Percentiles rank a stretch among this genome's conserved stretches.
Conservation (phyloP, 2,888 invertebrate genomes). For the Drosophila gaucha region DNA sequence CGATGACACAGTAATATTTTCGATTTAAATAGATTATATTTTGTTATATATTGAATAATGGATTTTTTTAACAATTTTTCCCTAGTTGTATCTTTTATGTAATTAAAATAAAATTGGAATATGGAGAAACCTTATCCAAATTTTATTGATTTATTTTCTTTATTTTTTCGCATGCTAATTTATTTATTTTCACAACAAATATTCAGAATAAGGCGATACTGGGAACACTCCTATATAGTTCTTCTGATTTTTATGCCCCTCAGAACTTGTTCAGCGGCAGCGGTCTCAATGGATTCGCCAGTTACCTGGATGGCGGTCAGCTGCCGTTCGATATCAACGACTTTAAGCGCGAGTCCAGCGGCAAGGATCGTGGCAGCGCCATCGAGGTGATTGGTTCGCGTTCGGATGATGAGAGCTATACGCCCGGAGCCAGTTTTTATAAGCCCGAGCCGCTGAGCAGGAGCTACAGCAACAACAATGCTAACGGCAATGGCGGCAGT, state of each 20-base stretch:
- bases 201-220: conserved; percentile 21
- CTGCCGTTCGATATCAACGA: conserved; percentile 87
- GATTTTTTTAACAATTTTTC: neutral
- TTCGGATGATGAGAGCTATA: conserved; percentile 85
- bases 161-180: neutral
- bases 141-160: conserved; percentile 3
- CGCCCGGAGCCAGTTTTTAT: conserved; percentile 85
- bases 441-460: conserved; percentile 83
- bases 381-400: conserved; percentile 87
- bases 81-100: neutral
- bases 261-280: conserved; percentile 81
- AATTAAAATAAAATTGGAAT: conserved; percentile 12
- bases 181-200: neutral
- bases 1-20: conserved; percentile 1
- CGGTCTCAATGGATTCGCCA: conserved; percentile 86
- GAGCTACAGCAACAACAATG: conserved; percentile 46
- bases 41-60: neutral
- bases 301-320: conserved; percentile 87
- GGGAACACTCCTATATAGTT: conserved; percentile 19
- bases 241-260: conserved; percentile 11
- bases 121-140: neutral
- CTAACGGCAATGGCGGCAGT: conserved; percentile 40
- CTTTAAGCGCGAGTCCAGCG: conserved; percentile 80
- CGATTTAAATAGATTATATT: neutral
- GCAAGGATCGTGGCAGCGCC: conserved; percentile 72